These are phyloP conservation scores for Chelonus formosanus DNA, from an alignment of 2,888 invertebrate species.

Conservation along the genomic window DNA sequence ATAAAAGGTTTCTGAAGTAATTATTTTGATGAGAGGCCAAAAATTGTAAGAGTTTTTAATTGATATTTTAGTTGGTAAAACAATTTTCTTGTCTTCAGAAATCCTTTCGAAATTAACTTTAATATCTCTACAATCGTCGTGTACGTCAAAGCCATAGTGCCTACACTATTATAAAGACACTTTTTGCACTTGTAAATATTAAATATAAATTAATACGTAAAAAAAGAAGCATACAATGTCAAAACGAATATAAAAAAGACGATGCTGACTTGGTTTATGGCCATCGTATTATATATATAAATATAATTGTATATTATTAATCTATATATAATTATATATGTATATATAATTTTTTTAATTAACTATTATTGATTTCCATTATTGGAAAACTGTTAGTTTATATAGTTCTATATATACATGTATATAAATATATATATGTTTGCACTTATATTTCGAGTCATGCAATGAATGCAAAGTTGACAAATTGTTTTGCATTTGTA, in stretches of 20 bases:
- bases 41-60: constrained; percentile 24
- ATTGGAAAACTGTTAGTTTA: constrained; percentile 57
- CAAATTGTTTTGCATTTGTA: constrained; percentile 27
- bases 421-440: constrained; percentile 34
- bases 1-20: constrained; percentile 12
- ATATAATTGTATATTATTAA: no score
- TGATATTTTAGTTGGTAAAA: constrained; percentile 23
- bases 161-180: constrained; percentile 58
- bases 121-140: constrained; percentile 59
- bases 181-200: constrained; percentile 64
- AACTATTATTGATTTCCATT: constrained; percentile 51
- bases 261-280: constrained; percentile 52
- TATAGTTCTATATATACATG: constrained; percentile 35
- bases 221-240: constrained; percentile 29
- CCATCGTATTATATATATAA: constrained; percentile 39
- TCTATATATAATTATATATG: constrained; percentile 44
- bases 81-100: constrained; percentile 48
- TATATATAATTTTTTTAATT: constrained; percentile 61
- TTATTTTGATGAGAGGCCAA: constrained; percentile 5
- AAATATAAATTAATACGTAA: constrained; percentile 51
- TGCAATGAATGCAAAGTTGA: constrained; percentile 12
- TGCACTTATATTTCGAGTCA: constrained; percentile 36
- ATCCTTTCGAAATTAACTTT: constrained; percentile 63
- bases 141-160: constrained; percentile 66
- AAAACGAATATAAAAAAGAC: constrained; percentile 34